Base-by-base conservation (phyloP, 2,888 invertebrate species). In the Plagodis pulveraria region DNA sequence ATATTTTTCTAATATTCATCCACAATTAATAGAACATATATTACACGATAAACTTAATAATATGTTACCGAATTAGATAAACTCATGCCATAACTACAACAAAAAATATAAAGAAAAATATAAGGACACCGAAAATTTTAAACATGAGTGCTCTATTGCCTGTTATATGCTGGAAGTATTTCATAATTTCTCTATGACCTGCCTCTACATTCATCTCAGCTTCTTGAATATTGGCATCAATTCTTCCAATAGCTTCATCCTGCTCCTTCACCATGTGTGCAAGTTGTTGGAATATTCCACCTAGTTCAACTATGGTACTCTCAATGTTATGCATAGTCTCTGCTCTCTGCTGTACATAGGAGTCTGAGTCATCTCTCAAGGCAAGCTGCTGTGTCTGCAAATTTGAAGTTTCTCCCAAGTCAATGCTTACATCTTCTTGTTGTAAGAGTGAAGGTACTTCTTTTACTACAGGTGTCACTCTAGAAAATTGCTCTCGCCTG, bases 251-350 rank as follows among this genome's bases (percentile, higher is more conserved):
- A 91, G 98, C 97, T 93, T 99, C 99, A 84, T 99, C 99, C 86
- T 99, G 99, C 83, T 99, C 98, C 80, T 98, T 98, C 4, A 99
- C 99, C 98, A 99, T 99, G 78, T 97, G 96, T 5, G 98, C 98
- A 69, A 98, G 84, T 86, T 99, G 99, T 78, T 98, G 97, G 86
- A 99, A 99, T 80, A 99, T 99, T 9, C 98, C 98, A n/a, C 99
- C 99, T 48, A 99, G 92, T 87, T 99, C 99, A 10, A 99, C 98
- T 76, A 99, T 99, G 12, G 99, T 99, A 51, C 98, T 97, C 89
- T 99, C 99, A 78, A 99, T 99, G 83, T 97, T 99, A 86, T 99
- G 98, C 99, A 99, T 99, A 0, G 99, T 98, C 84, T 99, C 98
- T 42, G 98, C 98, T 74, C 99, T 94, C 77, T 96, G 96, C 77